Conservation (phyloP, 1,140 invertebrate genomes). For the Amyelois transitella region DNA sequence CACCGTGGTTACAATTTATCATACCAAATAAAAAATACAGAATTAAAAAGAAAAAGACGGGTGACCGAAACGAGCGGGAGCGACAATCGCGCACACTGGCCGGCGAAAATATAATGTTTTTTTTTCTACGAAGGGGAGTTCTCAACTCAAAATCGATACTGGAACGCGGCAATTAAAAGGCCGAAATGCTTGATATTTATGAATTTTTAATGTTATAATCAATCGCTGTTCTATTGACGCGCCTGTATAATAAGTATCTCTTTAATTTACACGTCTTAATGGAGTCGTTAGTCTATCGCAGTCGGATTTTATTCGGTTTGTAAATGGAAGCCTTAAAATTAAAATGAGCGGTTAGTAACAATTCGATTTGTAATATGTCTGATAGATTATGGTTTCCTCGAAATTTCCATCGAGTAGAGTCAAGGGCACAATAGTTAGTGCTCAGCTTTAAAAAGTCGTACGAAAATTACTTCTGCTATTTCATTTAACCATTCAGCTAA, state of each 20-base stretch:
- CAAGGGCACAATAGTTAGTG: no score
- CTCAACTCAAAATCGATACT: slow-evolving; percentile 14
- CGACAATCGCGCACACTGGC: slow-evolving; percentile 48
- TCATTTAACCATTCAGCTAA: no score
- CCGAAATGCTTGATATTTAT: slow-evolving; percentile 44
- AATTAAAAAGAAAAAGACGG: slow-evolving; percentile 71
- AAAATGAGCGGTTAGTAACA: no score
- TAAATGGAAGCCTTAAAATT: no score
- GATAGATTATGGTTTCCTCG: no score
- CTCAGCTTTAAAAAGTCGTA: no score
- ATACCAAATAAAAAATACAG: slow-evolving; percentile 73
- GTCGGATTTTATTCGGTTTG: neutral
- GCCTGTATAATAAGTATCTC: neutral
- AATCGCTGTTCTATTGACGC: slow-evolving; percentile 7
- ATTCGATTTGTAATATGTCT: no score
- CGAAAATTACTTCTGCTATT: no score
- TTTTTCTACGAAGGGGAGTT: slow-evolving; percentile 33
- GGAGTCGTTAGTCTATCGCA: neutral
- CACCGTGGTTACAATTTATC: slow-evolving; percentile 68
- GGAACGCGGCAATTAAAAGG: slow-evolving; percentile 33
- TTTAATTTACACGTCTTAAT: neutral
- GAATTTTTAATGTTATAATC: slow-evolving; percentile 8
- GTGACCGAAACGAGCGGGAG: slow-evolving; percentile 61
- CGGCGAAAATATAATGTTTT: slow-evolving; percentile 65
- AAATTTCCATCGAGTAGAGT: no score